Base-by-base conservation (phyloP, 2,888 invertebrate species). In the Ashinkailepas kermadecensis region DNA sequence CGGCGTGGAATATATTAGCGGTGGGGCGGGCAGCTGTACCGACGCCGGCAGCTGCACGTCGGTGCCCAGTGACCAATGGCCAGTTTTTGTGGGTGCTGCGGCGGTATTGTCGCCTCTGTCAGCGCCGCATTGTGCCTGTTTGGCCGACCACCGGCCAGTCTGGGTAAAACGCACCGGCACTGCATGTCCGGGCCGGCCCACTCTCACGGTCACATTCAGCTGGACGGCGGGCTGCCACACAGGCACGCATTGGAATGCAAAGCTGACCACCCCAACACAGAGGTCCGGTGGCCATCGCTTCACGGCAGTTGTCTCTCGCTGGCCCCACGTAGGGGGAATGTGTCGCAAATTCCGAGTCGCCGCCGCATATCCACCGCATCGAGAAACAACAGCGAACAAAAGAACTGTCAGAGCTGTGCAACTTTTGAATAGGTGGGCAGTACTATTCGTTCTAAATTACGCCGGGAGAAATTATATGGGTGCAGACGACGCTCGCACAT, bases 51-150 rank as follows among this genome's bases (percentile, higher is more conserved):
- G 74, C 74, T 56, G 74, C 74, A 11, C 23, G 21, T 18, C 54
- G 1, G 21, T 18, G 23, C 21, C 3, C 39, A 0, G 11, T 74
- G 74, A 74, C 74, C 74, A 74, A 74, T 74, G 74, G 74, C 74
- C 74, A 74, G 56, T 74, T 74, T 74, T 74, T 74, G 74, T 74
- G 23, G 74, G 11, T 56, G 56, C 12, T 21, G 56, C 74, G 74
- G 10, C 74, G 56, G 56, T 59, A 56, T 74, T 74, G 74, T 74
- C 54, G 54, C 54, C 25, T 9, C 74, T 74, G 74, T 74, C 74
- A 56, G 21, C 74, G 74, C 74, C 21, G 67, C 39, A 23, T 74
- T 74, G 74, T 74, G 21, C 21, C 74, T 11, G n/a, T n/a, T 18
- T 7, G 15, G 70, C 54, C 39, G 15, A 39, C 70, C 70, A 39